Evolutionary conservation across 2,113 vertebrate genomes (phyloP).

Genomic region (Cichladusa arquata): DNA sequence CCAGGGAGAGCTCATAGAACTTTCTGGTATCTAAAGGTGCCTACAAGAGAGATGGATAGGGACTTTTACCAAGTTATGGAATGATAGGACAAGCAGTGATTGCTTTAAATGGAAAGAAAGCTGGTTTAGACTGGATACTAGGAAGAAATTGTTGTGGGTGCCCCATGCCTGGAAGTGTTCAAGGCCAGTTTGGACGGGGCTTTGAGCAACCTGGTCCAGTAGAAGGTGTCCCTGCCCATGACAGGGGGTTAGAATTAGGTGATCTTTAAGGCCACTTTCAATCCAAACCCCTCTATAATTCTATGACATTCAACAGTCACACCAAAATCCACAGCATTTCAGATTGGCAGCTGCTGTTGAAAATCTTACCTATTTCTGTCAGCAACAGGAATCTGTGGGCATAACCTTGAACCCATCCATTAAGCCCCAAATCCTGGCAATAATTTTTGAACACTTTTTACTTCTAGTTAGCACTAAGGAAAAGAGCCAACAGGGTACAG

Average conservation of each 20-base stretch:
- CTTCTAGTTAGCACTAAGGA: background rate
- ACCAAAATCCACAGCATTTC: background rate
- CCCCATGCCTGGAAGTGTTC: background rate
- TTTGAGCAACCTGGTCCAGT: background rate
- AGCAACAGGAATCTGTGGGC: background rate
- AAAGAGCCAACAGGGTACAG: background rate
- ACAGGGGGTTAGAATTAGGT: background rate
- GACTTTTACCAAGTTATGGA: background rate
- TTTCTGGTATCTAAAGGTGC: background rate
- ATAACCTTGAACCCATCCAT: background rate
- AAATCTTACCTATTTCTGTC: background rate
- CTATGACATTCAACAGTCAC: background rate
- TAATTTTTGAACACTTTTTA: background rate
- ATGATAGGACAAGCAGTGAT: background rate
- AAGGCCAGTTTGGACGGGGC: background rate
- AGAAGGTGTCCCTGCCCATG: background rate
- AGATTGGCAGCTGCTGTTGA: background rate
- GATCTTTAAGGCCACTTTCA: background rate
- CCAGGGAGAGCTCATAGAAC: background rate
- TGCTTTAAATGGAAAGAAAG: background rate
- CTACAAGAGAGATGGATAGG: background rate
- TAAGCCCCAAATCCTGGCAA: background rate
- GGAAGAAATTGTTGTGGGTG: background rate
- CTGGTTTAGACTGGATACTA: background rate
- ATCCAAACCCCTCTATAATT: background rate